A percentile compares a stretch with the other conserved stretches of the same genome.
phyloP scores from a whole-genome alignment of 2,113 vertebrate genomes.

The Coturnix japonica region DNA sequence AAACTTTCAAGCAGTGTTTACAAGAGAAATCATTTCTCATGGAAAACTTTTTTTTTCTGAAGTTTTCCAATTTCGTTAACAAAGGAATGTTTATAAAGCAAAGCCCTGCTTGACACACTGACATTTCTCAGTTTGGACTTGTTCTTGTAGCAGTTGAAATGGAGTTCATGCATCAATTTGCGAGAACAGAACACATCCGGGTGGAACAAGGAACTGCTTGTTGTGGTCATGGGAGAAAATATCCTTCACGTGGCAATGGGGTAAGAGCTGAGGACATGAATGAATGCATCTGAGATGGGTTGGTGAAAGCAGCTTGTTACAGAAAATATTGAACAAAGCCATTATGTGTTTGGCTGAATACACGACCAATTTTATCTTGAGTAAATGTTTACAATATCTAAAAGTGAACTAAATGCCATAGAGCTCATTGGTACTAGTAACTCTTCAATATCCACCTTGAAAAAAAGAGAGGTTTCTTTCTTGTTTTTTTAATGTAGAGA shows the following conservation, averaged over 20 bases:
- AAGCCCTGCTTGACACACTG: background rate
- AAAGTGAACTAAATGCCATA: background rate
- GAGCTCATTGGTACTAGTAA: background rate
- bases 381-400: background rate
- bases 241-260: rapidly evolving
- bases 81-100: constrained; percentile 54
- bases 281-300: background rate
- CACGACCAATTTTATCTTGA: background rate
- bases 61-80: constrained; percentile 56
- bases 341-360: background rate
- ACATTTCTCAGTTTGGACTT: constrained; percentile 19
- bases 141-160: constrained; percentile 18
- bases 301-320: background rate
- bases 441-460: background rate
- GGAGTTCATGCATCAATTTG: background rate
- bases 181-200: background rate
- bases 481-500: background rate
- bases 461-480: background rate
- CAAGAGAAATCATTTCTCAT: constrained; percentile 19
- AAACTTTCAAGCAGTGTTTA: constrained; percentile 15
- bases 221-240: background rate
- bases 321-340: background rate
- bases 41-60: constrained; percentile 48
- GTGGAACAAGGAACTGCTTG: background rate
- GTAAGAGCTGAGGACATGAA: background rate